These are phyloP conservation scores for Trinectes maculatus DNA, from an alignment of 2,113 vertebrate species.

Conservation along the genomic window DNA sequence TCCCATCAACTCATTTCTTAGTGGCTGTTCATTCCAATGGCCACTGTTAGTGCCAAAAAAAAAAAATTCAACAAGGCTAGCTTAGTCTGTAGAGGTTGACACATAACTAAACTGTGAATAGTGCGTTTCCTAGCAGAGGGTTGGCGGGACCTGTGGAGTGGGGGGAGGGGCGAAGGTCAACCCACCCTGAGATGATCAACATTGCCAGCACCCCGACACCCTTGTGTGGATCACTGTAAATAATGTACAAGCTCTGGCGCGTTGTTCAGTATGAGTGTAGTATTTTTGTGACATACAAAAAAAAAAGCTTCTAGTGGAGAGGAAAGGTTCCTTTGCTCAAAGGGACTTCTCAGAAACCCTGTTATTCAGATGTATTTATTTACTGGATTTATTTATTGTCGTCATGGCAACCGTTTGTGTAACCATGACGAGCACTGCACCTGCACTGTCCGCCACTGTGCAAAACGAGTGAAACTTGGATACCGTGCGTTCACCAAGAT, in stretches of 20 bases:
- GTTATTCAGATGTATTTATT: slow-evolving; percentile 35
- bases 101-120: slow-evolving; percentile 77
- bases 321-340: slow-evolving; percentile 57
- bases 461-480: slow-evolving; percentile 74
- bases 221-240: slow-evolving; percentile 77
- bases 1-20: slow-evolving; percentile 47
- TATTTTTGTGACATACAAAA: slow-evolving; percentile 81
- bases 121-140: slow-evolving; percentile 63
- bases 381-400: slow-evolving; percentile 71
- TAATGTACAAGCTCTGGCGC: slow-evolving; percentile 80
- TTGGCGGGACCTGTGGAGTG: slow-evolving; percentile 57
- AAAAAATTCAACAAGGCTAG: slow-evolving; percentile 56
- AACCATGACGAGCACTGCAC: slow-evolving; percentile 75
- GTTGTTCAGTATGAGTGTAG: slow-evolving; percentile 79
- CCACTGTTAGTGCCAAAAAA: slow-evolving; percentile 83
- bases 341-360: slow-evolving; percentile 64
- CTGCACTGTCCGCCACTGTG: slow-evolving; percentile 83
- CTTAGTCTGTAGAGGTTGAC: slow-evolving; percentile 75
- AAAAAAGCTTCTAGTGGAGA: slow-evolving; percentile 75
- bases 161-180: slow-evolving; percentile 38
- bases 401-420: slow-evolving; percentile 69
- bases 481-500: slow-evolving; percentile 65
- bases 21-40: slow-evolving; percentile 72
- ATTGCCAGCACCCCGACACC: slow-evolving; percentile 64
- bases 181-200: slow-evolving; percentile 42